These are phyloP conservation scores for Narcine bancroftii DNA, from an alignment of 2,113 vertebrate species.

Conservation along the genomic window DNA sequence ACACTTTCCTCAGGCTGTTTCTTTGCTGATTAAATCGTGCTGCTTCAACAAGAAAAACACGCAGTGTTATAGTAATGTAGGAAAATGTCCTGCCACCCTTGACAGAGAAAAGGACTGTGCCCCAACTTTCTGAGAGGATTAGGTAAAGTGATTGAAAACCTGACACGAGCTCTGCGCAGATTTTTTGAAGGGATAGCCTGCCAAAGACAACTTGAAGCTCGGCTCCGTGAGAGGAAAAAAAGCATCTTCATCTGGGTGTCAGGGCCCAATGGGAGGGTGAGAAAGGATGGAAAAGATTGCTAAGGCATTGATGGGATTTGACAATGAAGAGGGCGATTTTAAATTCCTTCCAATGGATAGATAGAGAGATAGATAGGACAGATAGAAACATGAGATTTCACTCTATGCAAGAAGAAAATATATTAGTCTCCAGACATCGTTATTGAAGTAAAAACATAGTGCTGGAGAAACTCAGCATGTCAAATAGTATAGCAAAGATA, in stretches of 20 bases:
- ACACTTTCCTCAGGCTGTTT: neutral
- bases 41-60: neutral
- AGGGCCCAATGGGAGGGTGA: neutral
- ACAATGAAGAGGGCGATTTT: neutral
- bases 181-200: neutral
- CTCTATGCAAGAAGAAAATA: too few relatives aligned
- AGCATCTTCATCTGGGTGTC: neutral
- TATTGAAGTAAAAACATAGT: too few relatives aligned
- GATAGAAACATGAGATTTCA: neutral
- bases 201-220: neutral
- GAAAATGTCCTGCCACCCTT: neutral
- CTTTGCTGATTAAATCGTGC: slow-evolving; percentile 1
- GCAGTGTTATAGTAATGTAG: neutral
- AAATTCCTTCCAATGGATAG: neutral
- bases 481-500: too few relatives aligned
- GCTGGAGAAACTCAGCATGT: too few relatives aligned
- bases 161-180: neutral
- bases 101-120: neutral
- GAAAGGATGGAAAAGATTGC: neutral
- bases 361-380: neutral
- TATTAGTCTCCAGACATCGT: too few relatives aligned
- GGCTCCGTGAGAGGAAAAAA: slow-evolving; percentile 39
- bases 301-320: neutral
- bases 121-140: neutral
- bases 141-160: neutral